Conservation (phyloP, 2,797 vertebrate species). For the Cuniculus paca region DNA sequence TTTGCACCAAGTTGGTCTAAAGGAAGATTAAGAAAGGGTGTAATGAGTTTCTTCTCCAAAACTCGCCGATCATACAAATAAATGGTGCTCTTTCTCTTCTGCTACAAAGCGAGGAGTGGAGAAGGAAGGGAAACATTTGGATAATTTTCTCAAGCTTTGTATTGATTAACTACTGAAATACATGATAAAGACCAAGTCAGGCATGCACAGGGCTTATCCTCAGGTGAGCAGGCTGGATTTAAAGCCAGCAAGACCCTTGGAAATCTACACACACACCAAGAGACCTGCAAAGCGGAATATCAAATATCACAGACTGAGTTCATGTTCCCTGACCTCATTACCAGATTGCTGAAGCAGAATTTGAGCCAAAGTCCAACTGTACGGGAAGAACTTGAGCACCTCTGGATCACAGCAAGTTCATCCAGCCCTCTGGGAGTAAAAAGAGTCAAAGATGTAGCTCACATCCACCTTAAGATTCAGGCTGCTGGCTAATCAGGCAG, state of each 20-base stretch:
- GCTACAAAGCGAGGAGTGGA: neutral
- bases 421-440: constrained; percentile 86
- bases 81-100: neutral
- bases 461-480: constrained; percentile 53
- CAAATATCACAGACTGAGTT: constrained; percentile 94
- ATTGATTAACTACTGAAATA: too few relatives aligned
- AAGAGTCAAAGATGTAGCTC: constrained; percentile 65
- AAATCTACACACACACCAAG: constrained; percentile 92
- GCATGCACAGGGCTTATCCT: fast-evolving
- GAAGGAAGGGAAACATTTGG: neutral
- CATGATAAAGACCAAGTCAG: neutral
- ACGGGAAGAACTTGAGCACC: constrained; percentile 91
- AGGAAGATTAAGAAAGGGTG: neutral
- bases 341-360: constrained; percentile 92
- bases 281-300: constrained; percentile 93
- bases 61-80: neutral
- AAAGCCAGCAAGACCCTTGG: constrained; percentile 86
- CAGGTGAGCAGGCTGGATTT: neutral
- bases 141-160: neutral
- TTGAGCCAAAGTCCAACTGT: constrained; percentile 91
- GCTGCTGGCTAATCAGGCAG: neutral
- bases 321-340: constrained; percentile 92
- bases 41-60: neutral
- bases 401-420: constrained; percentile 90
- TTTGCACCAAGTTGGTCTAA: neutral